Conservation (phyloP, 2,888 invertebrate genomes). For the Seira sanloemensis region DNA sequence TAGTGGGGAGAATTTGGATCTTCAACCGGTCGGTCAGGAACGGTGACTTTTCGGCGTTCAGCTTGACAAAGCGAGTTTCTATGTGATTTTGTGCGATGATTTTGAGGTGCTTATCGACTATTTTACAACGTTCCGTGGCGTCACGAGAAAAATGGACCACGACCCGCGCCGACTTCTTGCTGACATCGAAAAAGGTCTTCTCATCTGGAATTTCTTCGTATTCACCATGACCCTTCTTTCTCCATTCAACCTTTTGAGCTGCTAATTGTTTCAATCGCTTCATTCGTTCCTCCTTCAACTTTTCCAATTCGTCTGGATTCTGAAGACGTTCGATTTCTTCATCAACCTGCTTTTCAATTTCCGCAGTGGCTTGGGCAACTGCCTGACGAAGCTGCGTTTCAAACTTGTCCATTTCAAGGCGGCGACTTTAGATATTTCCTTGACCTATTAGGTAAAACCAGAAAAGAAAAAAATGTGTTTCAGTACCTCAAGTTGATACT, state of each 20-base stretch:
- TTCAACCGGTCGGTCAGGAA: slow-evolving; percentile 86
- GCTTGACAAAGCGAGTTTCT: slow-evolving; percentile 87
- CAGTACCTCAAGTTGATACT: too few relatives aligned
- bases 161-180: slow-evolving; percentile 92
- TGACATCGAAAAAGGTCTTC: slow-evolving; percentile 93
- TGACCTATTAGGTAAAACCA: too few relatives aligned
- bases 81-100: slow-evolving; percentile 91
- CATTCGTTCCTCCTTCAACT: slow-evolving; percentile 89
- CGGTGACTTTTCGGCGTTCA: slow-evolving; percentile 93
- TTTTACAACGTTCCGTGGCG: slow-evolving; percentile 89
- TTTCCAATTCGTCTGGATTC: slow-evolving; percentile 86
- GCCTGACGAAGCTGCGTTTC: slow-evolving; percentile 47
- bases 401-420: slow-evolving; percentile 54
- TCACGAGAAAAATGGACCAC: slow-evolving; percentile 95
- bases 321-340: slow-evolving; percentile 90
- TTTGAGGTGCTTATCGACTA: slow-evolving; percentile 94
- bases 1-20: slow-evolving; percentile 93
- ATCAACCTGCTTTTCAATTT: slow-evolving; percentile 91
- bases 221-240: slow-evolving; percentile 89
- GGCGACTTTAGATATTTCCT: too few relatives aligned
- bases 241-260: slow-evolving; percentile 39
- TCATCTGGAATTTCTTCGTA: slow-evolving; percentile 92
- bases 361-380: slow-evolving; percentile 49
- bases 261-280: slow-evolving; percentile 75
- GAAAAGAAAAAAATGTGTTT: too few relatives aligned